These are phyloP conservation scores for Halotydeus destructor DNA, from an alignment of 1,140 invertebrate genomes.

Conservation along the genomic window DNA sequence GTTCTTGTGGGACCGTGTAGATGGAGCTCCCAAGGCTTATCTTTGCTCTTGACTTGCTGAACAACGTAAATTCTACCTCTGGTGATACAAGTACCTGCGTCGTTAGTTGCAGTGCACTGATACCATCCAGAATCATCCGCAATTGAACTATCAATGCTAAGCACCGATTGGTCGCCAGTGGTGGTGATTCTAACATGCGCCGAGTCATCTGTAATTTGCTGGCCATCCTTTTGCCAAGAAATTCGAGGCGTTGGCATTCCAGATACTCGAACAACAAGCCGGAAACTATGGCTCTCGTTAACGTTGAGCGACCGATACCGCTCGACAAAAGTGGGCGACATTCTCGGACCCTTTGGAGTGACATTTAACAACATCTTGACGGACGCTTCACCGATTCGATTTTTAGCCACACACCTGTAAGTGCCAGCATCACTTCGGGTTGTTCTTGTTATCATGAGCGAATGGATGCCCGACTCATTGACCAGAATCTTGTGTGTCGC, in stretches of 20 bases:
- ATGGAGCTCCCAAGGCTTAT: slow-evolving; percentile 65
- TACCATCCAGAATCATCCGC: slow-evolving; percentile 82
- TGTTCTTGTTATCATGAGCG: slow-evolving; percentile 79
- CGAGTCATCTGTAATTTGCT: slow-evolving; percentile 34
- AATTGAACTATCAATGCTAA: slow-evolving; percentile 62
- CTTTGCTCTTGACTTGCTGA: slow-evolving; percentile 75
- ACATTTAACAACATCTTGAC: slow-evolving; percentile 21
- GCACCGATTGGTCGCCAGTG: slow-evolving; percentile 46
- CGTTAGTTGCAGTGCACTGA: slow-evolving; percentile 87
- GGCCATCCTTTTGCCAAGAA: slow-evolving; percentile 90
- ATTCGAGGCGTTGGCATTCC: slow-evolving; percentile 77
- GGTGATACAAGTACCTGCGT: slow-evolving; percentile 82
- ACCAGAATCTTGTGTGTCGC: slow-evolving; percentile 84
- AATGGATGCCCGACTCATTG: slow-evolving; percentile 86
- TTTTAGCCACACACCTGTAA: slow-evolving; percentile 59
- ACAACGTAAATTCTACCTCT: slow-evolving; percentile 74
- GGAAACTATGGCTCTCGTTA: slow-evolving; percentile 73
- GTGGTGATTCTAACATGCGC: slow-evolving; percentile 44
- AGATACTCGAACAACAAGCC: slow-evolving; percentile 64
- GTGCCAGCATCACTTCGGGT: slow-evolving; percentile 54
- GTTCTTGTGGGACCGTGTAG: slow-evolving; percentile 73
- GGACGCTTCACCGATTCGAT: slow-evolving; percentile 45
- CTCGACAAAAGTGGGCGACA: slow-evolving; percentile 87
- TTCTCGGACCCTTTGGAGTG: slow-evolving; percentile 69
- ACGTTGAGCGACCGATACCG: slow-evolving; percentile 75